Evolutionary conservation across 2,888 invertebrate genomes (phyloP), one percentile per base, ranked within the genome.

Genomic region (Sinopyrophorus schimmeli): DNA sequence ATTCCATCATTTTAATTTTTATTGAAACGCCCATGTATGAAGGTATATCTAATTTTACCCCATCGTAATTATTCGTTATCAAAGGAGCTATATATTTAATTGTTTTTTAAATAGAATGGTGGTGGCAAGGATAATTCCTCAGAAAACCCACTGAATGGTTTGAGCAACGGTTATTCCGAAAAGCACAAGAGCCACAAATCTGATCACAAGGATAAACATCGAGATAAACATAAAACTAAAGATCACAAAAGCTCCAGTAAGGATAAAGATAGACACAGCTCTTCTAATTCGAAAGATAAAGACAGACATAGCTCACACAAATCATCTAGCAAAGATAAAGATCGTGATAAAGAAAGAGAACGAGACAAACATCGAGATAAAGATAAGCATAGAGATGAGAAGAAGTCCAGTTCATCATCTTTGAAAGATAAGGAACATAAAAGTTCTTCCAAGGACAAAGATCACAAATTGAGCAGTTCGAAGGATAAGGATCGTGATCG

Each of bases 151-250:
- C 77, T 87, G 76, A 90, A 90, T 77, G 90, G 90, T 49, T 76
- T 89, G 67, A 87, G 86, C 66, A 88, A 90, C 76, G 91, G 90
- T 41, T 89, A 85, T 71, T 70, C 72, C 3, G 72, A 73, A 30
- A 79, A 80, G 46, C 76, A 76, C 57, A 78, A 78, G 58, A 77
- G 77, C 55, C 76, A 79, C 64, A 80, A 78, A 66, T 79, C 80
- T 12, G 79, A 80, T 24, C 78, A 80, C 56, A 83, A 81, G 65
- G 84, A 84, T 64, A 84, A 83, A 65, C 81, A 86, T 66, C 79
- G 82, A 54, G 57, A 68, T 40, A 77, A 77, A 71, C 66, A 68
- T 72, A 80, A 74, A 73, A 77, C 73, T 74, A 81, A 74, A 57
- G 82, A 81, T 65, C 82, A 83, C 70, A 83, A 84, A 70, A 84